Percentiles rank a stretch among this genome's conserved stretches.
Evolutionary conservation across 2,888 invertebrate genomes (phyloP).

Genomic region (Eurytoma adleriae): DNA sequence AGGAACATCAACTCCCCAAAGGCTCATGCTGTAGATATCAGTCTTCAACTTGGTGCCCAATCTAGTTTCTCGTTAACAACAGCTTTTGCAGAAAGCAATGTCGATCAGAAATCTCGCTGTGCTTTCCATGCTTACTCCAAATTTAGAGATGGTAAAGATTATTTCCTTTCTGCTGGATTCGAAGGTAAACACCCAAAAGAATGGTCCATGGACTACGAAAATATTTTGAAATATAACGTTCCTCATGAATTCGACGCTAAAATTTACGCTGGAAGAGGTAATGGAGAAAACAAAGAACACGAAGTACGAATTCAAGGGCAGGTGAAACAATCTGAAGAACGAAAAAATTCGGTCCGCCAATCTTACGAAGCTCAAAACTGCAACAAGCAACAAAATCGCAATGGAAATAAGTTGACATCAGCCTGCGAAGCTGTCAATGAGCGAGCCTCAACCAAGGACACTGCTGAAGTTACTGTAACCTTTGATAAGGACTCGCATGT

Average conservation of each 20-base stretch:
- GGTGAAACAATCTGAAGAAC: constrained; percentile 73
- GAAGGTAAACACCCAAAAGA: constrained; percentile 61
- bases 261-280: constrained; percentile 77
- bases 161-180: constrained; percentile 77
- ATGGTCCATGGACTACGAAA: constrained; percentile 77
- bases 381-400: constrained; percentile 77
- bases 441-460: constrained; percentile 78
- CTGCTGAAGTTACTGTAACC: constrained; percentile 76
- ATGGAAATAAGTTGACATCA: constrained; percentile 79
- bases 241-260: constrained; percentile 75
- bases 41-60: constrained; percentile 75
- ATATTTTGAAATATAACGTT: constrained; percentile 78
- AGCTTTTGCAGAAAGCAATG: constrained; percentile 79
- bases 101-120: constrained; percentile 78
- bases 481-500: constrained; percentile 77
- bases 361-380: constrained; percentile 50
- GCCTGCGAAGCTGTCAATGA: constrained; percentile 80
- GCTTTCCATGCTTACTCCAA: constrained; percentile 77
- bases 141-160: constrained; percentile 54
- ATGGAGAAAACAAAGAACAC: constrained; percentile 49
- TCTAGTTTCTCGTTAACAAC: constrained; percentile 78
- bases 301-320: constrained; percentile 76
- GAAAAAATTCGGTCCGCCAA: constrained; percentile 66
- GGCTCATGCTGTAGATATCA: constrained; percentile 78
- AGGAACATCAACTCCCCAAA: constrained; percentile 78